Base-by-base conservation (phyloP, 1,140 invertebrate species). In the Helicoverpa zea region DNA sequence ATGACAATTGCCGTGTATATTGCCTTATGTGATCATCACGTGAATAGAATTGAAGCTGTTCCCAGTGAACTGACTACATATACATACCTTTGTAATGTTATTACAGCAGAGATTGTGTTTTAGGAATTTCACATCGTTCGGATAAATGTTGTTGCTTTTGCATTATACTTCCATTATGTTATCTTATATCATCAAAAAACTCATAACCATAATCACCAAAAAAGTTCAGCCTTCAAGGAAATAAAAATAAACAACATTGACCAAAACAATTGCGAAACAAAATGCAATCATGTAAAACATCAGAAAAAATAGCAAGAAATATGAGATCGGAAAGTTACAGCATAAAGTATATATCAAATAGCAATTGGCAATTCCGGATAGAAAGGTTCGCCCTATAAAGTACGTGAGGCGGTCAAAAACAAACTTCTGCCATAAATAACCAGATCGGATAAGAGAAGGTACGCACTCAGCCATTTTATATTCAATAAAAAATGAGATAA, bases 361-460 rank as follows among this genome's bases (percentile, higher is more conserved):
- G 89, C 89, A 92, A 93, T 94, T 92, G 92, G 83, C 91, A 92
- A 93, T 94, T 90, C 89, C 85, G 90, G 86, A 91, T 93, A 88
- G 89, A 89, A 91, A 92, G 91, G 92, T 93, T 93, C 90, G 87
- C 83, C 90, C 91, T 90, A 94, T 94, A 93, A 92, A 92, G 90
- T 93, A 94, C 93, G 93, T 92, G 93, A 88, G 92, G 88, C 92
- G 92, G 93, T 93, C 93, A 92, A 92, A 92, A 92, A 94, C 91
- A 94, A 94, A 94, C 91, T 93, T 92, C 84, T 87, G 89, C 91
- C 92, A 94, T 94, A 94, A 93, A 94, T 93, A 94, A 93, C 91
- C 87, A 86, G 84, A 90, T 92, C 90, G 90, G 91, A 92, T 92
- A 92, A 91, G 90, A 92, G 87, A 89, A 91, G 88, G 89, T 90